Evolutionary conservation across 2,113 vertebrate species (phyloP).

Genomic region (Neogale vison): DNA sequence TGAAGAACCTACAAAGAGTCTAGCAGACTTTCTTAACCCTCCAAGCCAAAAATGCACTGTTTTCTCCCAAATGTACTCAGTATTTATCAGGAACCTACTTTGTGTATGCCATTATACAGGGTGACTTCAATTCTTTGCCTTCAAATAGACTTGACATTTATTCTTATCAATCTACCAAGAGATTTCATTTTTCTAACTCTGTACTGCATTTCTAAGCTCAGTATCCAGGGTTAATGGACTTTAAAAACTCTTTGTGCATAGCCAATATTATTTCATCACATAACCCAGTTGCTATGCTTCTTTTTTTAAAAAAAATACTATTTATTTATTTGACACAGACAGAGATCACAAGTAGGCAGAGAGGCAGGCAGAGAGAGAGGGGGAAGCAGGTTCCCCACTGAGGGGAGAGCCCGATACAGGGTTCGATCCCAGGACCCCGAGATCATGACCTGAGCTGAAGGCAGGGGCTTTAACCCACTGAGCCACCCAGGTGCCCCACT

Average conservation of each 20-base stretch:
- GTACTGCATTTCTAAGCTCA: not conserved
- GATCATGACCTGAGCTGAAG: too few relatives aligned
- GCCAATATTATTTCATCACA: not conserved
- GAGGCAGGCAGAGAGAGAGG: too few relatives aligned
- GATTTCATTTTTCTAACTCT: not conserved
- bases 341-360: too few relatives aligned
- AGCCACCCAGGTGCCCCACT: too few relatives aligned
- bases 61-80: not conserved
- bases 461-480: too few relatives aligned
- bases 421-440: too few relatives aligned
- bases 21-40: not conserved
- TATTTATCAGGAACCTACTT: not conserved
- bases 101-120: not conserved
- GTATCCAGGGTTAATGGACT: not conserved
- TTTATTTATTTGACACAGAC: too few relatives aligned
- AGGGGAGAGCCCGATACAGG: too few relatives aligned
- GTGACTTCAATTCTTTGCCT: conserved; percentile 33
- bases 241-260: not conserved
- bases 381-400: too few relatives aligned
- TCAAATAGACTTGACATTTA: not conserved
- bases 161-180: not conserved
- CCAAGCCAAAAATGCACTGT: not conserved
- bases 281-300: not conserved
- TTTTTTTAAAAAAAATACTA: not conserved
- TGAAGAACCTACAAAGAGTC: not conserved